phyloP scores from a whole-genome alignment of 2,888 invertebrate species.

The Euzophera pinguis region DNA sequence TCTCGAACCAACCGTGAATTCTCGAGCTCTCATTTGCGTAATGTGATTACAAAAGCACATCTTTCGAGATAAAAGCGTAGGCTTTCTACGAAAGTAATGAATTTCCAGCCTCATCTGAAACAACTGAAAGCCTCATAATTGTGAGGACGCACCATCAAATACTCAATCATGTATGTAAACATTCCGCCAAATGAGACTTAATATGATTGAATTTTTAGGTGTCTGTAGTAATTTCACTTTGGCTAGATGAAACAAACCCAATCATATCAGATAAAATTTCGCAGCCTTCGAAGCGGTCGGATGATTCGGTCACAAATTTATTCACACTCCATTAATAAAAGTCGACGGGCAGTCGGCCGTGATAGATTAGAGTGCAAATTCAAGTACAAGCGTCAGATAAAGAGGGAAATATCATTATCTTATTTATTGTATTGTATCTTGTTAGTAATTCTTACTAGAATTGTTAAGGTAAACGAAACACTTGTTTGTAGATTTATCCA shows the following conservation, averaged over 20 bases:
- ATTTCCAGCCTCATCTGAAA: conserved; percentile 58
- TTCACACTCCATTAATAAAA: conserved; percentile 64
- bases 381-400: conserved; percentile 35
- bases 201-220: not conserved
- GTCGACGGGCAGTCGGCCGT: conserved; percentile 48
- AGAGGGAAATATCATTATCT: conserved; percentile 37
- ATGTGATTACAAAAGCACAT: conserved; percentile 79
- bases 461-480: too few species aligned
- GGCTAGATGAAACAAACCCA: conserved; percentile 8
- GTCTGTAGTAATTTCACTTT: conserved; percentile 11
- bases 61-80: conserved; percentile 72
- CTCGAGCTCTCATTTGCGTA: conserved; percentile 74
- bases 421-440: conserved; percentile 8
- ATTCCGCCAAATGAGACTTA: not conserved
- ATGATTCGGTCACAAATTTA: conserved; percentile 46
- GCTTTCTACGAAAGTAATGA: conserved; percentile 74
- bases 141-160: conserved; percentile 36
- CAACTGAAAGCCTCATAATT: conserved; percentile 56
- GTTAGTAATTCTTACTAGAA: not conserved
- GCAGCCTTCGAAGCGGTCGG: not conserved
- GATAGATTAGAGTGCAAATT: conserved; percentile 55
- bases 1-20: conserved; percentile 68
- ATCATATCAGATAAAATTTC: conserved; percentile 13
- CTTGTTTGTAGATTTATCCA: too few species aligned
- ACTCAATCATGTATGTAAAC: conserved; percentile 25